These are phyloP conservation scores for Formicarius rufipectus DNA, from an alignment of 2,113 vertebrate species.

Conservation along the genomic window DNA sequence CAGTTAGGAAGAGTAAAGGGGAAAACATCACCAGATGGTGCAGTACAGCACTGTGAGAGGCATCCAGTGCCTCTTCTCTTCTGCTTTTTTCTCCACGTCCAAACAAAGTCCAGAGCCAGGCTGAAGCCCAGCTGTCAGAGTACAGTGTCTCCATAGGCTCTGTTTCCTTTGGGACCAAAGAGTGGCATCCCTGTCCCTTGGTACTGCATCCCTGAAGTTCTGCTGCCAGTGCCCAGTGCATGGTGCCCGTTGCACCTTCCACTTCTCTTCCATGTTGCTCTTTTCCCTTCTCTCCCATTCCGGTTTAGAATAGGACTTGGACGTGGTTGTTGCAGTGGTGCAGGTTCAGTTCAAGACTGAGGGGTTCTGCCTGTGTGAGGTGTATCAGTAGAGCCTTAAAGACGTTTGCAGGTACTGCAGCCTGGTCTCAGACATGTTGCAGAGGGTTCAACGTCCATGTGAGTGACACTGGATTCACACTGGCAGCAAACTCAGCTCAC, in stretches of 20 bases:
- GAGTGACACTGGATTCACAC: not conserved
- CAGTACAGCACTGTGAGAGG: not conserved
- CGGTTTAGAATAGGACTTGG: not conserved
- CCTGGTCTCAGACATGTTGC: not conserved
- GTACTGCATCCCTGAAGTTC: not conserved
- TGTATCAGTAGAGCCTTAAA: not conserved
- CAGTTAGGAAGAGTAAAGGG: not conserved
- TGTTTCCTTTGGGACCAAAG: not conserved
- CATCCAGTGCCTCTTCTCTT: not conserved
- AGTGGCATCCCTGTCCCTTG: not conserved
- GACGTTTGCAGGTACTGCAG: not conserved
- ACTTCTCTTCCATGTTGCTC: not conserved
- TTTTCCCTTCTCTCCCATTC: not conserved
- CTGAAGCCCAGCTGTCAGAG: not conserved
- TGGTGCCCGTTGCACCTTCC: not conserved
- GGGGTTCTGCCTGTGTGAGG: not conserved
- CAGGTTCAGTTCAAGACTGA: not conserved
- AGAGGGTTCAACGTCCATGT: not conserved
- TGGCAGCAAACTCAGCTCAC: not conserved
- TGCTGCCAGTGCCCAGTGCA: rapidly evolving
- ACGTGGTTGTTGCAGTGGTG: not conserved
- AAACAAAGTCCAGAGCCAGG: not conserved
- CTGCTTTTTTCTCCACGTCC: not conserved
- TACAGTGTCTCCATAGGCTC: not conserved
- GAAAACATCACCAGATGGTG: slow-evolving; percentile 16